A percentile compares a stretch with the other conserved stretches of the same genome.
Evolutionary conservation across 2,113 vertebrate genomes (phyloP).

Genomic region (Oryzias celebensis): DNA sequence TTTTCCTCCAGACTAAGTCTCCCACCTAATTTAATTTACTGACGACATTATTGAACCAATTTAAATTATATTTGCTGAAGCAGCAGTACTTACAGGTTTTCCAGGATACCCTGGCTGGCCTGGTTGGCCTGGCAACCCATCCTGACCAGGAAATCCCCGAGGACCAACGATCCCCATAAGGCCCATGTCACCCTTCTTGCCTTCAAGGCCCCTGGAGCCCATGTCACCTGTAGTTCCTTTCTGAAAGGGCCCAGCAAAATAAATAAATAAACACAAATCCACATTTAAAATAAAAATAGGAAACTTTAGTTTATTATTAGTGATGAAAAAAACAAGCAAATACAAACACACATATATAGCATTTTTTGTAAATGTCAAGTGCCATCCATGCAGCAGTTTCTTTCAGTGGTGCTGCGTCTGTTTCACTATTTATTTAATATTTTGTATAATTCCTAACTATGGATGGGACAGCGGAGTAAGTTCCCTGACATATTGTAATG

Average conservation of each 20-base stretch:
- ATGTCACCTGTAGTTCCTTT: constrained; percentile 65
- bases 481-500: too few species aligned
- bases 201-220: constrained; percentile 66
- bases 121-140: constrained; percentile 72
- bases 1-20: not conserved
- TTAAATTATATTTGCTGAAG: not conserved
- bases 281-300: not conserved
- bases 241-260: constrained; percentile 39
- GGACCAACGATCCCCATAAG: constrained; percentile 65
- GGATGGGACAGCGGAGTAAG: too few species aligned
- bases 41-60: not conserved
- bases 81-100: constrained; percentile 71
- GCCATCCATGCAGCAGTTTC: too few species aligned
- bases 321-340: not conserved
- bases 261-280: not conserved
- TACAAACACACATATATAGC: too few species aligned
- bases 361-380: too few species aligned
- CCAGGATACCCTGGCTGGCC: constrained; percentile 77
- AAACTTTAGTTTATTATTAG: not conserved
- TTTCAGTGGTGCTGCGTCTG: too few species aligned
- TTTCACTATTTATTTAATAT: too few species aligned
- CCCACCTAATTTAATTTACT: not conserved
- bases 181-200: constrained; percentile 71
- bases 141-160: constrained; percentile 70
- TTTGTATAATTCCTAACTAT: too few species aligned